Conservation (phyloP, 2,888 invertebrate genomes). For the Disparrhopalites patrizii region DNA sequence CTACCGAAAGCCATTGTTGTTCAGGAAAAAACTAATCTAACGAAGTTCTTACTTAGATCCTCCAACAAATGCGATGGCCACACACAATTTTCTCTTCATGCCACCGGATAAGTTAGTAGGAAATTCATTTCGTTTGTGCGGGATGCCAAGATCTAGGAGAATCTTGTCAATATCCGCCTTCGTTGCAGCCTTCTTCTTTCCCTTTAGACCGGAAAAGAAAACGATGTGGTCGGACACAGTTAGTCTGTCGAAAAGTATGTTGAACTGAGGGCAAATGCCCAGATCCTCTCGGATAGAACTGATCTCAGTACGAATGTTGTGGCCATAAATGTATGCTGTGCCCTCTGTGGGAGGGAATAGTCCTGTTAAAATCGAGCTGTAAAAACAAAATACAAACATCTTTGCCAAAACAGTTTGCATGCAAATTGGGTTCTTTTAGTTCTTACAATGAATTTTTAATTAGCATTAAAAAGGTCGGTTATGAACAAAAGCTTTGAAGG, state of each 20-base stretch:
- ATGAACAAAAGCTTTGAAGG: too few relatives aligned
- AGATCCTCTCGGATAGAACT: constrained; percentile 62
- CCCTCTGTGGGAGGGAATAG: constrained; percentile 72
- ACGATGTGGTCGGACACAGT: constrained; percentile 25
- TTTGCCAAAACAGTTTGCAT: too few relatives aligned
- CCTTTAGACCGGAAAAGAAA: constrained; percentile 49
- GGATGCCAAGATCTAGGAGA: constrained; percentile 65
- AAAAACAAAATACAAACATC: constrained; percentile 29
- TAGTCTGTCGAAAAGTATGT: constrained; percentile 64
- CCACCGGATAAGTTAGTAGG: constrained; percentile 74
- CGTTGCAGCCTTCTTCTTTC: constrained; percentile 50
- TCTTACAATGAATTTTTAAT: neutral
- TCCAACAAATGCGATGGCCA: constrained; percentile 82
- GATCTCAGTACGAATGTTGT: constrained; percentile 59
- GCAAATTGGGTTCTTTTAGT: too few relatives aligned
- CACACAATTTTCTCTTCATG: constrained; percentile 80
- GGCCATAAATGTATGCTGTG: constrained; percentile 64
- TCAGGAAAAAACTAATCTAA: neutral
- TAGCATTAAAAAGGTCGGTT: too few relatives aligned
- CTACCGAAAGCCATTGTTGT: too few relatives aligned
- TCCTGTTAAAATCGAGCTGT: too few relatives aligned
- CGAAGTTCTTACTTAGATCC: constrained; percentile 58
- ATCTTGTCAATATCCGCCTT: constrained; percentile 56
- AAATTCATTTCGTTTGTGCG: constrained; percentile 59
- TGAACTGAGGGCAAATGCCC: constrained; percentile 83